These are phyloP conservation scores for Sebastolobus alascanus DNA, from an alignment of 2,797 vertebrate genomes.

Conservation along the genomic window DNA sequence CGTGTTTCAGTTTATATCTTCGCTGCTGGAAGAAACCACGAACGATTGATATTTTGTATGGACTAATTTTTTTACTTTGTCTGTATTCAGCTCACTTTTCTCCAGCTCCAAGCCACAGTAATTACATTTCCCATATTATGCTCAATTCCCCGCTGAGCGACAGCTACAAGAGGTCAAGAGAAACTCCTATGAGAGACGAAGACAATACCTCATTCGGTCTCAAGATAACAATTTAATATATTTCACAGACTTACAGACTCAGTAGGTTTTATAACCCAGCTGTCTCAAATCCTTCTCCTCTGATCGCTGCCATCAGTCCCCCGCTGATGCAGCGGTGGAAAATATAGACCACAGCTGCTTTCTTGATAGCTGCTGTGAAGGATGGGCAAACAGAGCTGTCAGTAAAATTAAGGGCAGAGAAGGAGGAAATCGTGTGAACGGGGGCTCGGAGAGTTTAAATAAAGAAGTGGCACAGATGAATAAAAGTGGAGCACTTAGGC, in stretches of 20 bases:
- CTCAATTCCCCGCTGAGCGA: constrained; percentile 34
- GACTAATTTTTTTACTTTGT: not conserved
- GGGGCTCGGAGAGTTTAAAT: constrained; percentile 31
- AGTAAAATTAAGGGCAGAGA: constrained; percentile 48
- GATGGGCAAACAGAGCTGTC: constrained; percentile 57
- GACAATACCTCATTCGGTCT: constrained; percentile 49
- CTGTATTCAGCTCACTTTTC: constrained; percentile 29
- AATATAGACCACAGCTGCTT: constrained; percentile 69
- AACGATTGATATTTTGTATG: too few relatives aligned
- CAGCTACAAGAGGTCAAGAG: constrained; percentile 53
- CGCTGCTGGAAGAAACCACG: not conserved
- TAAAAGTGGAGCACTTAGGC: constrained; percentile 39
- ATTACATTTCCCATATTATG: constrained; percentile 55
- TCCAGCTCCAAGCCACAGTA: constrained; percentile 30
- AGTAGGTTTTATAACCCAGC: constrained; percentile 62
- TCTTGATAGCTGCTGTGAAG: constrained; percentile 61
- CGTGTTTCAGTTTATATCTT: constrained; percentile 23
- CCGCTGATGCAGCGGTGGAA: constrained; percentile 47
- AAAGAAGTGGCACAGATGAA: constrained; percentile 45
- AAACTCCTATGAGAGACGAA: constrained; percentile 36
- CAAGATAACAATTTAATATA: constrained; percentile 59
- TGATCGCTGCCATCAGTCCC: constrained; percentile 59
- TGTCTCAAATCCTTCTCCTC: constrained; percentile 46
- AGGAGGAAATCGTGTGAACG: constrained; percentile 37
- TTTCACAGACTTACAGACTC: constrained; percentile 54